Evolutionary conservation across 1,140 invertebrate genomes (phyloP).

Genomic region (Neodiprion pinetum): DNA sequence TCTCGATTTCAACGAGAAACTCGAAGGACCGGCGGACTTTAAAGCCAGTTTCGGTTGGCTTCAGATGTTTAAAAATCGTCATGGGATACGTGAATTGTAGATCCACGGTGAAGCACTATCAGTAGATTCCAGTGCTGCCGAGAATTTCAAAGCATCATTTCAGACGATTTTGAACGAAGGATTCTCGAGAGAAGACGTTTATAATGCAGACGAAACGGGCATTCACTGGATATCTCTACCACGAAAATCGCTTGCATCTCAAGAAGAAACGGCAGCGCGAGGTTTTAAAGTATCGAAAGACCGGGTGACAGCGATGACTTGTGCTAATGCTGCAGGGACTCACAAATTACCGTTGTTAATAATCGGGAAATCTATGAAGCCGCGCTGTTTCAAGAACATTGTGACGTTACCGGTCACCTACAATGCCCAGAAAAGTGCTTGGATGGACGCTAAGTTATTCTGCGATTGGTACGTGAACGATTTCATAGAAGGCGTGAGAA

Average conservation of each 20-base stretch:
- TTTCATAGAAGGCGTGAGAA: conserved; percentile 27
- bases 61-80: conserved; percentile 28
- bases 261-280: conserved; percentile 42
- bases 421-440: conserved; percentile 23
- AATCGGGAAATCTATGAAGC: conserved; percentile 39
- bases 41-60: conserved; percentile 26
- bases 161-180: conserved; percentile 16
- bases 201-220: conserved; percentile 49
- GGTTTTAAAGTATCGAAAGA: conserved; percentile 47
- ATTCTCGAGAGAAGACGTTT: conserved; percentile 35
- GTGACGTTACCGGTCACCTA: conserved; percentile 16
- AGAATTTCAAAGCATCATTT: conserved; percentile 15
- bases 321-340: conserved; percentile 26
- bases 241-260: conserved; percentile 45
- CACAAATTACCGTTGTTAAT: conserved; percentile 42
- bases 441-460: conserved; percentile 31
- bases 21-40: conserved; percentile 16
- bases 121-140: conserved; percentile 18
- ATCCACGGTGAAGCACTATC: conserved; percentile 22
- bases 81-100: conserved; percentile 25
- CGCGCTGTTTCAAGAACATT: conserved; percentile 35
- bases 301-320: conserved; percentile 42
- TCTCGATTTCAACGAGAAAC: conserved; percentile 14
- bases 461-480: conserved; percentile 27
- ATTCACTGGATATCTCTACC: conserved; percentile 49